Evolutionary conservation across 2,797 vertebrate species (phyloP), one percentile per base, ranked within the genome.

Genomic region (Gallirallus australis): DNA sequence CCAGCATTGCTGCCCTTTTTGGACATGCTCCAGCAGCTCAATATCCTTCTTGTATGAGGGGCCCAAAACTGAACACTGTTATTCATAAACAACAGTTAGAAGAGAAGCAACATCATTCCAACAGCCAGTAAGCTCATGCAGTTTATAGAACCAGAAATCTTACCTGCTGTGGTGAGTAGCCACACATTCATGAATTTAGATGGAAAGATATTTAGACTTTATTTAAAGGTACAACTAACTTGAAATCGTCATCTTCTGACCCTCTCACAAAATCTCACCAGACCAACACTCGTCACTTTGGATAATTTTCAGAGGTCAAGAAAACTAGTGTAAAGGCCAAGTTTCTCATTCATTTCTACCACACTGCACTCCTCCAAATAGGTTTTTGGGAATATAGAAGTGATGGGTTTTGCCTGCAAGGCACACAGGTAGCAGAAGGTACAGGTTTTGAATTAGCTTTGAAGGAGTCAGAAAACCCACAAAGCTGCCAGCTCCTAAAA

Each of bases 401-500:
- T 8, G 28, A 33, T 2, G 5, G 45, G 68, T 37, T 84, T 28
- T 60, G 71, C 60, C 60, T 68, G 56, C 39, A 24, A 93, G 45
- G 75, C 75, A 70, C 37, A 13, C 21, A 40, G 14, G 50, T 37
- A 92, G 60, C 61, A 88, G 61, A 70, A 91, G 24, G 48, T 42
- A n/a, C 64, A 85, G 39, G 65, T 42, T 92, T 63, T 35, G 37
- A 86, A 89, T 64, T 54, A 90, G 68, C 24, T 92, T 85, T 89
- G 61, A 68, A 52, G 40, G 19, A 91, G 61, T 35, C 57, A 73
- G 72, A 57, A 66, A 89, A 35, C 12, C 35, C 53, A 73, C 86
- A 87, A 83, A 93, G 69, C 86, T 95, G 84, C 57, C 79, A 91
- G 25, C 45, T 65, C 57, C 47, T 42, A 54, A 75, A 94, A 86